phyloP scores from a whole-genome alignment of 2,888 invertebrate species.

The Eucera pruinosa region DNA sequence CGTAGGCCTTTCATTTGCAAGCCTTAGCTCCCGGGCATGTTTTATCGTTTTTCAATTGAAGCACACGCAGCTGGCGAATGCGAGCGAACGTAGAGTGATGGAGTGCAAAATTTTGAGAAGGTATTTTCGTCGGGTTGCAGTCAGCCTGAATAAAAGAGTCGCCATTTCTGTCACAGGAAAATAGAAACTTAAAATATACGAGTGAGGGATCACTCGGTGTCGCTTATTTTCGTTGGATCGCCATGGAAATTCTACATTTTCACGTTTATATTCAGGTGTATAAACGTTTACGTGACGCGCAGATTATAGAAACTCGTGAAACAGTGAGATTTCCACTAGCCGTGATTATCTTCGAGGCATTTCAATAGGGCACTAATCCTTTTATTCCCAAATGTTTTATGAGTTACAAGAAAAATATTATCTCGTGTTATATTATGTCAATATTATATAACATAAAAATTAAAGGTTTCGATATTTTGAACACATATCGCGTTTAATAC shows the following conservation, averaged over 20 bases:
- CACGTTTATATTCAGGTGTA: no score
- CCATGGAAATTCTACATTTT: background rate
- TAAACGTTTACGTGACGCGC: background rate
- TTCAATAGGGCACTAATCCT: no score
- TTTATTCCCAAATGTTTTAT: no score
- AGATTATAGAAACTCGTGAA: no score
- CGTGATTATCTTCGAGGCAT: background rate
- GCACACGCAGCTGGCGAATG: background rate
- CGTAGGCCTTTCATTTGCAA: slow-evolving; percentile 13
- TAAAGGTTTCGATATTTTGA: no score
- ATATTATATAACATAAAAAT: no score
- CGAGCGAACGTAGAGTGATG: background rate
- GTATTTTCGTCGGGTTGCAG: background rate
- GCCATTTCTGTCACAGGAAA: background rate
- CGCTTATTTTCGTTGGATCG: background rate
- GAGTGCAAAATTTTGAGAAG: background rate
- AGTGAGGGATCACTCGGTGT: background rate
- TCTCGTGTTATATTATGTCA: no score
- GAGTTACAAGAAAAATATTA: no score
- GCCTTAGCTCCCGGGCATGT: background rate
- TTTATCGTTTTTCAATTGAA: slow-evolving; percentile 1
- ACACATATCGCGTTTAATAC: no score
- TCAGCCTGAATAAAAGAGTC: no score
- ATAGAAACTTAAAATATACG: background rate
- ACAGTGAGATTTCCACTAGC: no score